Evolutionary conservation across 2,113 vertebrate genomes (phyloP), one percentile per base, ranked within the genome.

Genomic region (Psephotus haematonotus): DNA sequence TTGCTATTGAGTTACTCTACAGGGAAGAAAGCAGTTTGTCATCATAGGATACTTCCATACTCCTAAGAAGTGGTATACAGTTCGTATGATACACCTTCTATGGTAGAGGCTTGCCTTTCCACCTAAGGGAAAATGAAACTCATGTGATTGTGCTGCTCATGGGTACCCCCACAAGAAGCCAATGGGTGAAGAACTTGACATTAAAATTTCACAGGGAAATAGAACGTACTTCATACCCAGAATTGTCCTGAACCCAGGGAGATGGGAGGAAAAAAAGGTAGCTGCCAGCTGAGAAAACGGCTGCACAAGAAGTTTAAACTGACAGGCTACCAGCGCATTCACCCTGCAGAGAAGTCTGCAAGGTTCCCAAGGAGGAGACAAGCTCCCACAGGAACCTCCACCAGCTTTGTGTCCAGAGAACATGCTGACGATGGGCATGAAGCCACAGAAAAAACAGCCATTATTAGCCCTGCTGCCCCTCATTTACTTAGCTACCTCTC

Each of bases 31-130:
- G 33, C 3, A 20, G 14, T 76, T 75, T 76, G 69, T 47, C 55
- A 83, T 49, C 37, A 44, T 0, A 71, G 25, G 43, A 82, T 64
- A 22, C 33, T 64, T 60, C 52, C 44, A 20, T 50, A 64, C 24
- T 44, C 15, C 62, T 84, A 50, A 90, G 94, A 52, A 43, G 16
- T 10, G 19, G 3, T 47, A 44, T 63, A 52, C 18, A 81, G 18
- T 31, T 50, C n/a, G 2, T 17, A 64, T 0, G 0, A 79, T 17
- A 57, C 37, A 70, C 7, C 10, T 53, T 35, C 13, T 53, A 4
- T 28, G 44, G 31, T 52, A 69, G 2, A 62, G 31, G 24, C 10
- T 86, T 90, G 72, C 57, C 35, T 69, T 90, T n/a, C 15, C 28
- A 53, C n/a, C 52, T 27, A 57, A 74, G 18, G 17, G 44, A 72